Evolutionary conservation across 2,888 invertebrate species (phyloP), one percentile per base, ranked within the genome.

Genomic region (Drosophila quinaria): DNA sequence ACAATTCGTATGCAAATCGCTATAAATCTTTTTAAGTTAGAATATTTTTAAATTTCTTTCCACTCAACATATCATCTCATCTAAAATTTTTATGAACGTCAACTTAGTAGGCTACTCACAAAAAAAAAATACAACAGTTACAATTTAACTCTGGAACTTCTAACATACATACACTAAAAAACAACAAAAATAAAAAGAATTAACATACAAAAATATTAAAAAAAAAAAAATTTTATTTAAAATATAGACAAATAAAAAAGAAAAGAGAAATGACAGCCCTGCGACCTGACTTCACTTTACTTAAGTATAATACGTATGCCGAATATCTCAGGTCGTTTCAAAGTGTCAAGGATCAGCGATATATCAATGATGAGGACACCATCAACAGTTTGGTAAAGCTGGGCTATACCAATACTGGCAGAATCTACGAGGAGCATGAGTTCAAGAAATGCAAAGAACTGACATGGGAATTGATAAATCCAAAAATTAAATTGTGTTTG

Each of bases 261-360:
- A 11, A 1, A 44, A 4, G 11, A 1, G 35, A 4, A 60, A 70
- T 69, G 68, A 9, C 11, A 19, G n/a, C 4, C 0, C 9, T 46
- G 1, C 11, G 44, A 8, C 17, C 62, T 22, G 69, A 70, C 37
- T 47, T 29, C 8, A 13, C 35, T 0, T 17, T 70, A 19, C 63
- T 70, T 0, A 11, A 63, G 1, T 70, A 39, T 19, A 11, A 42
- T 0, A 42, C 46, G 1, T 69, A 70, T n/a, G 4, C n/a, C 9
- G 56, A 70, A 0, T 70, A 70, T 25, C 47, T 70, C 5, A 25
- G 33, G 15, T 63, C 69, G 1, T 70, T 69, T n/a, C 31, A 52
- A n/a, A 42, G n/a, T 8, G 4, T 33, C 8, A n/a, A 69, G 0
- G 70, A 70, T 58, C 9, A 37, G 1, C 31, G 55, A 1, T 71